These are phyloP conservation scores for Papilio aristodemus DNA, from an alignment of 1,140 invertebrate genomes.

Conservation along the genomic window DNA sequence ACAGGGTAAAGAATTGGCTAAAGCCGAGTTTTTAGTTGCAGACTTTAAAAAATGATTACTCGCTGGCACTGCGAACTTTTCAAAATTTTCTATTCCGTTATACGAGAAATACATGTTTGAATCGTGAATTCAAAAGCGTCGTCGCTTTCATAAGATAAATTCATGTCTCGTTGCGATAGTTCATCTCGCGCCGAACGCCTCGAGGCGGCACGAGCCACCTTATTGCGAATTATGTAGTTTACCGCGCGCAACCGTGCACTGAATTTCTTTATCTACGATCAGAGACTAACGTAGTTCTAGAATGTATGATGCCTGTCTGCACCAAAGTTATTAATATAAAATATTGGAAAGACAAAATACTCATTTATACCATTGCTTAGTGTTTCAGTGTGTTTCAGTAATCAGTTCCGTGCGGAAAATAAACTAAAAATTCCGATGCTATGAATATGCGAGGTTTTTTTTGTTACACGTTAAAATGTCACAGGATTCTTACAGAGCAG, in stretches of 20 bases:
- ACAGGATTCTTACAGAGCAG: too few species aligned
- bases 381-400: not conserved
- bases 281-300: conserved; percentile 12
- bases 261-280: conserved; percentile 31
- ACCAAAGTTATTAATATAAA: not conserved
- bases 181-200: conserved; percentile 19
- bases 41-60: not conserved
- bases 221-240: conserved; percentile 30
- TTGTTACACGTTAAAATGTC: too few species aligned
- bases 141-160: conserved; percentile 17
- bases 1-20: not conserved
- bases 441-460: too few species aligned
- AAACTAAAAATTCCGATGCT: too few species aligned
- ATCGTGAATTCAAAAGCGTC: conserved; percentile 23
- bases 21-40: not conserved
- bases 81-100: not conserved
- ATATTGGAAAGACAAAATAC: not conserved
- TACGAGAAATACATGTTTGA: conserved; percentile 14
- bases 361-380: not conserved
- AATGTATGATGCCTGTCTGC: not conserved
- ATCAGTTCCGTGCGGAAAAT: too few species aligned
- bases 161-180: conserved; percentile 29
- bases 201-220: not conserved
- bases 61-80: not conserved
- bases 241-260: conserved; percentile 21